These are phyloP conservation scores for Trigoniulus corallinus DNA, from an alignment of 1,140 invertebrate genomes.

Conservation along the genomic window DNA sequence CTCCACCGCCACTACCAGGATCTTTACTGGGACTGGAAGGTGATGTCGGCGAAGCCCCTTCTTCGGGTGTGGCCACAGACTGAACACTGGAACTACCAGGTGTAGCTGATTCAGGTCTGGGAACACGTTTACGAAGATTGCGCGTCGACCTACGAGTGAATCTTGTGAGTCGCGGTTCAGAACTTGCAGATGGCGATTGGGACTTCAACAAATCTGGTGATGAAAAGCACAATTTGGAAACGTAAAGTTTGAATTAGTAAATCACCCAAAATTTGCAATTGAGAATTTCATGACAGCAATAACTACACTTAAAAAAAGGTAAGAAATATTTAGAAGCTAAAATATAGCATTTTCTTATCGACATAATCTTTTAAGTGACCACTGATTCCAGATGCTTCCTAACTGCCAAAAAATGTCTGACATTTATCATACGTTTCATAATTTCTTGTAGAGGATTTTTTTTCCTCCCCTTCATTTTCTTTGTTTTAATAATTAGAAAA, in stretches of 20 bases:
- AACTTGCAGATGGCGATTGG: conserved; percentile 5
- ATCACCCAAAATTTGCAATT: not conserved
- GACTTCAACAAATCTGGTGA: conserved; percentile 3
- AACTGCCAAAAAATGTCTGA: too few species aligned
- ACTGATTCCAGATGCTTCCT: too few species aligned
- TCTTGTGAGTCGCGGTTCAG: conserved; percentile 5
- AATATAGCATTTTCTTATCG: too few species aligned
- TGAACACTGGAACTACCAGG: not conserved
- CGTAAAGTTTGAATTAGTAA: not conserved
- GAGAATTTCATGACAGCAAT: not conserved
- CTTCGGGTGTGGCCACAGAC: conserved; percentile 9
- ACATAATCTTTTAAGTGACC: too few species aligned
- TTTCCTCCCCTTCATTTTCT: too few species aligned
- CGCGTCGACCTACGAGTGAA: conserved; percentile 1
- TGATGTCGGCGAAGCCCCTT: conserved; percentile 46
- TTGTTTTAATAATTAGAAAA: too few species aligned
- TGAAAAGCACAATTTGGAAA: not conserved
- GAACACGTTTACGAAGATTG: conserved; percentile 1
- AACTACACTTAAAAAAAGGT: not conserved
- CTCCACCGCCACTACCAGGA: conserved; percentile 16
- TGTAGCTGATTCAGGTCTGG: not conserved
- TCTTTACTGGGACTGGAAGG: conserved; percentile 37
- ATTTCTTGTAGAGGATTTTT: too few species aligned
- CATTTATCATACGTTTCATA: too few species aligned
- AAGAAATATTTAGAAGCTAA: not conserved